phyloP scores from a whole-genome alignment of 2,113 vertebrate species.

The Leucopsar rothschildi region DNA sequence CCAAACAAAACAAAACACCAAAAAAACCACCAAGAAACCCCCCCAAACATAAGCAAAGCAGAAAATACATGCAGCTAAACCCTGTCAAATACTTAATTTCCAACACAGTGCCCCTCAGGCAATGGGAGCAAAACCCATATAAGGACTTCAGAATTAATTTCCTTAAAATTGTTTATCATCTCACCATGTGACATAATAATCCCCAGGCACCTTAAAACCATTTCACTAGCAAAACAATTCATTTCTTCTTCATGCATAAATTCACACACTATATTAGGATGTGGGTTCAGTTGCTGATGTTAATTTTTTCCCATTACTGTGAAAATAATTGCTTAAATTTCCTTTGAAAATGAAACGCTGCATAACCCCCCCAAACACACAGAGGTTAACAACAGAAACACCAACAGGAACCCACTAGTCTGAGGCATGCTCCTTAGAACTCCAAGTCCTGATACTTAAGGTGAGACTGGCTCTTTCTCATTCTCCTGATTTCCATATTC shows the following conservation, averaged over 20 bases:
- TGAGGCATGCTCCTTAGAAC: not conserved
- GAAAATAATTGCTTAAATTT: not conserved
- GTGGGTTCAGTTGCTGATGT: not conserved
- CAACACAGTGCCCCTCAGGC: not conserved
- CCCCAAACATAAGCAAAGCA: not conserved
- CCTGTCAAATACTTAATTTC: constrained; percentile 6
- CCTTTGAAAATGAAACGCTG: not conserved
- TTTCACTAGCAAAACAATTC: constrained; percentile 35
- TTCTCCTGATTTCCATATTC: not conserved
- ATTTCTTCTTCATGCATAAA: constrained; percentile 30
- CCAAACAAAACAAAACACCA: accelerated
- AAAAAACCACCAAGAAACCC: not conserved
- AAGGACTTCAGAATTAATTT: constrained; percentile 31
- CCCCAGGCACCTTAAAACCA: constrained; percentile 21
- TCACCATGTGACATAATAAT: not conserved
- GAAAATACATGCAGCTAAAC: not conserved
- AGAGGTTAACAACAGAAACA: not conserved
- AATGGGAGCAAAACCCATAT: not conserved
- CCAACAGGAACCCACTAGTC: not conserved
- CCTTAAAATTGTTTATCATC: constrained; percentile 48
- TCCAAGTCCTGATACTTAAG: not conserved
- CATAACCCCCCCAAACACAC: accelerated
- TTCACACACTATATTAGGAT: not conserved
- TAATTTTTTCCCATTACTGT: not conserved
- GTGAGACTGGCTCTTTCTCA: not conserved